phyloP scores from a whole-genome alignment of 2,888 invertebrate species.

The Aricia artaxerxes region DNA sequence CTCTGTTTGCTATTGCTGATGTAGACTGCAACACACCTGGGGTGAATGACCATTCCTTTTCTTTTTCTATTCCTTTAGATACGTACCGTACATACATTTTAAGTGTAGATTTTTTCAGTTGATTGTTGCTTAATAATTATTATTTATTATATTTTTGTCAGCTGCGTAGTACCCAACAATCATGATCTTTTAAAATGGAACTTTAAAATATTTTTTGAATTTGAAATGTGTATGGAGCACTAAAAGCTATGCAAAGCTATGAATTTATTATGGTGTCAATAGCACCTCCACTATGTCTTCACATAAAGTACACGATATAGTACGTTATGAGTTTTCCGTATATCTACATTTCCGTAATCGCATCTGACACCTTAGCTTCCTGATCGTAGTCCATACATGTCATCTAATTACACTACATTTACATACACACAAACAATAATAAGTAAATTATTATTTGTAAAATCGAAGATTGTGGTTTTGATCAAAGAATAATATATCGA shows the following conservation, averaged over 20 bases:
- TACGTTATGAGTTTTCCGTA: constrained; percentile 5
- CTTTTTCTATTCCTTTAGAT: constrained; percentile 43
- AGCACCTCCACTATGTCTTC: neutral
- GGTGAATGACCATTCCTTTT: constrained; percentile 56
- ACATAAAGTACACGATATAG: neutral
- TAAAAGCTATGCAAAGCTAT: too few relatives aligned
- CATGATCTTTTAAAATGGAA: too few relatives aligned
- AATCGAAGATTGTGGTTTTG: neutral
- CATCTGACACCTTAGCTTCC: constrained; percentile 21
- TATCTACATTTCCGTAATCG: constrained; percentile 24
- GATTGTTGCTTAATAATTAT: too few relatives aligned
- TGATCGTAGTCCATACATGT: neutral
- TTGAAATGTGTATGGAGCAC: too few relatives aligned
- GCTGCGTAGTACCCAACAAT: too few relatives aligned
- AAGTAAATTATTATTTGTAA: neutral
- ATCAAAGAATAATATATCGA: neutral
- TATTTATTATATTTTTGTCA: too few relatives aligned
- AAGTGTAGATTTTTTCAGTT: too few relatives aligned
- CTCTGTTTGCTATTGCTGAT: constrained; percentile 51
- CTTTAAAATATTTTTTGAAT: too few relatives aligned
- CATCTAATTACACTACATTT: constrained; percentile 21
- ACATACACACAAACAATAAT: neutral
- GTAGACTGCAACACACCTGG: constrained; percentile 53
- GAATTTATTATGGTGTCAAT: neutral
- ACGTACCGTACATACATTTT: neutral